Base-by-base conservation (phyloP, 2,888 invertebrate species). In the Vesta saturnalis region DNA sequence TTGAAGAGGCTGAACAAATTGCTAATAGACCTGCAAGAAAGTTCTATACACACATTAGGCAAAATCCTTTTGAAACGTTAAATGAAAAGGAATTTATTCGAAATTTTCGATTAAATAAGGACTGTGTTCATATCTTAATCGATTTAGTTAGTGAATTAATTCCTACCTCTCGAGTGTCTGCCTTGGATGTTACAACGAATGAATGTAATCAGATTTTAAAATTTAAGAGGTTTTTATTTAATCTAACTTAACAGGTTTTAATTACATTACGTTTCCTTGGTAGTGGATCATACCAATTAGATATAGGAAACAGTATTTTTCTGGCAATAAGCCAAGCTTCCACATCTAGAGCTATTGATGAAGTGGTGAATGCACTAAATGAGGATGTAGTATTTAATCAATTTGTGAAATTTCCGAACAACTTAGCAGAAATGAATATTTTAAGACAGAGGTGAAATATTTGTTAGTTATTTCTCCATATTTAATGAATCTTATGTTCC, bases 231-330 rank as follows among this genome's bases (percentile, higher is more conserved):
- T 49, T 49, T 49, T 54, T 54, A 21, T 21, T 21, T 54, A 54
- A 54, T 54, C 21, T 18, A 18, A n/a, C 19, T 54, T 54, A n/a
- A 22, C 21, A 54, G 54, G 54, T 54, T 21, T 54, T 54, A 54
- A 54, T 19, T 21, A 54, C 54, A 21, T 21, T 54, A 21, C 19
- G 54, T 10, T 54, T 54, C 19, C 19, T 54, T 54, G 12, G n/a
- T 21, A 22, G 21, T 21, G 54, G 54, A 12, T 12, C 12, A 5
- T 54, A 49, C 10, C 54, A 54, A 22, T 12, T 54, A n/a, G 14
- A 54, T 21, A 54, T 54, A 12, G 54, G 21, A 12, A 54, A n/a
- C n/a, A n/a, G n/a, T n/a, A n/a, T n/a, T n/a, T 49, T 49, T 16
- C 18, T 49, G 3, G 16, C 49, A 2, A 18, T 5, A 49, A 49